Base-by-base conservation (phyloP, 1,140 invertebrate species). In the Plectus sambesii region DNA sequence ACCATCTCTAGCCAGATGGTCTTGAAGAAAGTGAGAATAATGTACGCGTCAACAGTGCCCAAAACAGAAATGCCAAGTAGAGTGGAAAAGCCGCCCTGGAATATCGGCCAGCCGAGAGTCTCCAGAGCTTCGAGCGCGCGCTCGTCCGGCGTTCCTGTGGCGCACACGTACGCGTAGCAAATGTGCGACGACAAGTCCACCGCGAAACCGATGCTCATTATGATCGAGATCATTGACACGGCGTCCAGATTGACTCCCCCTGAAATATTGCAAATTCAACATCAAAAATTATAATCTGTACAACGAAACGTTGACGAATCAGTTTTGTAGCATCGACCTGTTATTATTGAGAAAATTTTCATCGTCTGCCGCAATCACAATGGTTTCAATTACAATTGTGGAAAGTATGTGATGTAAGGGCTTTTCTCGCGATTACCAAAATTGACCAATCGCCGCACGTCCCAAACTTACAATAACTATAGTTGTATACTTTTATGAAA, bases 21-120 rank as follows among this genome's bases (percentile, higher is more conserved):
- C 73, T 94, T 96, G 73, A 96, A 96, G 77, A 96, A 96, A 0
- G 92, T 88, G n/a, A 87, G 75, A 69, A 96, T 94, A 39, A 96
- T 92, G 63, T 93, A 96, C 53, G 88, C 93, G 42, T 87, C 82
- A 0, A 88, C 88, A 17, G 92, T 73, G 9, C 87, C 74, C 0
- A 97, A 70, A 0, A 87, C 84, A 0, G 85, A 73, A 5, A 94
- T 82, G 39, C 89, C 89, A 0, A 93, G 71, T 19, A 96, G 85
- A 0, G 90, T 94, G 8, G 87, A 93, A 0, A 84, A 74, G 0
- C 87, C 87, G 8, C 90, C 90, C 73, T 94, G 87, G 17, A 93
- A 78, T 46, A 96, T 92, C 0, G 92, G 90, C 24, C 93, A 72
- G 2, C 89, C 90, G 4, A 74, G 53, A 43, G 66, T 58, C 38